phyloP scores from a whole-genome alignment of 2,113 vertebrate genomes.

The Gorilla gorilla region DNA sequence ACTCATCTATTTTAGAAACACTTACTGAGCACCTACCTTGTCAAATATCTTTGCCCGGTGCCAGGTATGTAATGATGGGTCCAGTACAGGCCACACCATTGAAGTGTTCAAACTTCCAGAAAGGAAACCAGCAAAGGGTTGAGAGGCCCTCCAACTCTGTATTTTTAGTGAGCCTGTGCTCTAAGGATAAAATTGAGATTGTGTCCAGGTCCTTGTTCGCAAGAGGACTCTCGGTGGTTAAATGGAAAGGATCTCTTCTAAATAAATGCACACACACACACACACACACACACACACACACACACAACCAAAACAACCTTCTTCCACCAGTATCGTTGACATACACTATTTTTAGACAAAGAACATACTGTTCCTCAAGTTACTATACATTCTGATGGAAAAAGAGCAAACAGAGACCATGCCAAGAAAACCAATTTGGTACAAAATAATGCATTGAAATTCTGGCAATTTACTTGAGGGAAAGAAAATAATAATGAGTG shows the following conservation, averaged over 20 bases:
- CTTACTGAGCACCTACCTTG: neutral
- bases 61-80: neutral
- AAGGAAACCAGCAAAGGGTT: neutral
- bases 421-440: neutral
- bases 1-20: conserved; percentile 4
- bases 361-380: neutral
- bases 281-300: neutral
- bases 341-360: neutral
- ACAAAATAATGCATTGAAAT: neutral
- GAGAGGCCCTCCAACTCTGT: neutral
- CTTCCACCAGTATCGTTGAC: neutral
- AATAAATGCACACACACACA: neutral
- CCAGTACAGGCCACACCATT: neutral
- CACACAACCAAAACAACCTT: neutral
- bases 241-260: neutral
- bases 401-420: neutral
- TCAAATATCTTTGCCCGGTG: neutral
- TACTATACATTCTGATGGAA: neutral
- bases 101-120: neutral
- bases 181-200: no score
- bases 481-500: neutral
- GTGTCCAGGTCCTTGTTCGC: neutral
- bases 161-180: neutral
- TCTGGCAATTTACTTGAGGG: neutral
- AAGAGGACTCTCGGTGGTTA: neutral